A percentile compares a stretch with the other conserved stretches of the same genome.
These are phyloP conservation scores for Magallana nippona DNA, from an alignment of 2,888 invertebrate species.

Conservation along the genomic window DNA sequence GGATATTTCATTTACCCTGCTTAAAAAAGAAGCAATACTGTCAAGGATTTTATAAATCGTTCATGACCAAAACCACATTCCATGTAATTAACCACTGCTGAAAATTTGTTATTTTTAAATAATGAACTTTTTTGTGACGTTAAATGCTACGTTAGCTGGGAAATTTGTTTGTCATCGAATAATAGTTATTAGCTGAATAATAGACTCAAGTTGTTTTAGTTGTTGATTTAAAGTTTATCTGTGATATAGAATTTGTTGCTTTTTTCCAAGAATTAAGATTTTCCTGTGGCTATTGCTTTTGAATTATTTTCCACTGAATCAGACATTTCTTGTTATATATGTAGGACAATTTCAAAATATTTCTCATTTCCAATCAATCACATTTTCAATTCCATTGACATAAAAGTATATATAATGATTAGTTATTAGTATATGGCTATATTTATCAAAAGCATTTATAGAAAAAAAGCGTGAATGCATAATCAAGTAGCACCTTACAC, in stretches of 20 bases:
- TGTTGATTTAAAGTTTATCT: slow-evolving; percentile 27
- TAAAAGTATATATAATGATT: not conserved
- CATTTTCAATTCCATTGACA: not conserved
- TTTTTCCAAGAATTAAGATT: not conserved
- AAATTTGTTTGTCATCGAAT: not conserved
- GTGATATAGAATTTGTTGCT: slow-evolving; percentile 2
- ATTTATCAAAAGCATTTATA: not conserved
- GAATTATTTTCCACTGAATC: not conserved
- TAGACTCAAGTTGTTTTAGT: not conserved
- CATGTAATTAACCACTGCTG: slow-evolving; percentile 4
- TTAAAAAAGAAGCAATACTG: slow-evolving; percentile 1
- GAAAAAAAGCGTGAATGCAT: slow-evolving; percentile 13
- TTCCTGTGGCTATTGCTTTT: not conserved
- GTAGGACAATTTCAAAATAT: not conserved
- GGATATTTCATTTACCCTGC: not conserved
- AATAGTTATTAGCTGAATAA: not conserved
- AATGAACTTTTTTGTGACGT: not conserved
- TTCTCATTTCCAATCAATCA: not conserved
- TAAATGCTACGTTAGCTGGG: not conserved
- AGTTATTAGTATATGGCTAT: not conserved
- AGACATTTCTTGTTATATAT: not conserved
- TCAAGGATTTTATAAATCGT: not conserved
- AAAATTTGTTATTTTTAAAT: not conserved
- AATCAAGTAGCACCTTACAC: not conserved
- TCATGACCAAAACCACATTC: not conserved